Evolutionary conservation across 2,797 vertebrate species (phyloP), one percentile per base, ranked within the genome.

Genomic region (Cynodonichthys magdalenae): DNA sequence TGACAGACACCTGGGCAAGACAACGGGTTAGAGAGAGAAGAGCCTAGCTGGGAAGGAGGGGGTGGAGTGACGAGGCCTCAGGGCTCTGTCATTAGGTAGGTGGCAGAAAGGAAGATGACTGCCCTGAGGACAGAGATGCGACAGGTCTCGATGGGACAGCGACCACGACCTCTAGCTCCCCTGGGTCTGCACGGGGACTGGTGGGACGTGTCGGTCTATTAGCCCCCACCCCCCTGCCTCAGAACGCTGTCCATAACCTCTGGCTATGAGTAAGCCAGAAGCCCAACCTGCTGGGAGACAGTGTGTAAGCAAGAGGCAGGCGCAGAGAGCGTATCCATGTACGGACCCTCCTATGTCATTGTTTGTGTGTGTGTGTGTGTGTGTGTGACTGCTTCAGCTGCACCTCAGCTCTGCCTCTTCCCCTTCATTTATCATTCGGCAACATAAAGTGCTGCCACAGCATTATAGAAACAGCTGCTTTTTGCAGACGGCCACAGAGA

Each of bases 381-480:
- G 76, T 59, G 48, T 77, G 71, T 70, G 71, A 78, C 81, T 36
- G 70, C 68, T 87, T 91, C 88, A 88, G 84, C 86, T 90, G 87
- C 89, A 88, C 64, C 77, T 82, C 86, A 80, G 84, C 76, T 83
- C 82, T 79, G 80, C 87, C 72, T 71, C 82, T 79, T 89, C 70
- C 69, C 81, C 87, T 86, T 87, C 90, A 95, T 97, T 95, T 94
- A 94, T 96, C 95, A 95, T 93, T 92, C 87, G 85, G 89, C 89
- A 87, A 80, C 86, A 87, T 91, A 90, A 92, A 92, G 91, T 92
- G 88, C 90, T 90, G 91, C 89, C 88, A 89, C 86, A 78, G 90
- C 90, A 64, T 89, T 92, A 91, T 94, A 88, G 74, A 91, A 96
- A 94, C 96, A 97, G 96, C 96, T 98, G 96, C 95, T 95, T 95